A percentile compares a stretch with the other conserved stretches of the same genome.
Conservation (phyloP, 2,113 vertebrate genomes). For the Pontoporia blainvillei region DNA sequence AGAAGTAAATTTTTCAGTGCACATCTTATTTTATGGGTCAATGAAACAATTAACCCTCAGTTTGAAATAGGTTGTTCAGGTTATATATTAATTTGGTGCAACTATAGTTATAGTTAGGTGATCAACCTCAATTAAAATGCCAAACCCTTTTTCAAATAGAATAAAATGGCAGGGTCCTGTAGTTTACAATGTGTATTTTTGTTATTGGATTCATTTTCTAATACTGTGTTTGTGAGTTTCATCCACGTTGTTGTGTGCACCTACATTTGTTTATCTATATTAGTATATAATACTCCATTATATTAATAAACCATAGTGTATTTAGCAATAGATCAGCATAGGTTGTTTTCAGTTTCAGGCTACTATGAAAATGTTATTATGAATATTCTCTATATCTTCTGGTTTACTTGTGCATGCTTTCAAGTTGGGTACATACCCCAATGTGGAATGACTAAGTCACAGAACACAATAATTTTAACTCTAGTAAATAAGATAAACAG, state of each 20-base stretch:
- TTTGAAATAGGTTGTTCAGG: neutral
- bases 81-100: slow-evolving; percentile 22
- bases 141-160: neutral
- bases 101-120: neutral
- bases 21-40: slow-evolving; percentile 42
- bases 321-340: neutral
- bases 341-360: neutral
- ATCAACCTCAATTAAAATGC: slow-evolving; percentile 36
- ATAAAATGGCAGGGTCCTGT: neutral
- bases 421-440: neutral
- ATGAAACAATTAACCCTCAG: slow-evolving; percentile 28
- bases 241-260: neutral
- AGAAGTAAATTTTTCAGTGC: neutral
- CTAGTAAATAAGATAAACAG: neutral
- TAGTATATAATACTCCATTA: neutral
- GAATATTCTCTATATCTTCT: neutral
- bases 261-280: neutral
- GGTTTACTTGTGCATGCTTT: neutral
- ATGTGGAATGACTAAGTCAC: neutral
- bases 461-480: neutral
- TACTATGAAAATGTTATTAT: neutral
- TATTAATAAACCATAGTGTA: neutral
- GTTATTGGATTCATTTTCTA: neutral
- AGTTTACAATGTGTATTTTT: neutral
- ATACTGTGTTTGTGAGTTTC: neutral